Evolutionary conservation across 35 echinoderm and acorn worm genomes (phyloP), one percentile per base, ranked within the genome.

Genomic region (Ptychodera flava): DNA sequence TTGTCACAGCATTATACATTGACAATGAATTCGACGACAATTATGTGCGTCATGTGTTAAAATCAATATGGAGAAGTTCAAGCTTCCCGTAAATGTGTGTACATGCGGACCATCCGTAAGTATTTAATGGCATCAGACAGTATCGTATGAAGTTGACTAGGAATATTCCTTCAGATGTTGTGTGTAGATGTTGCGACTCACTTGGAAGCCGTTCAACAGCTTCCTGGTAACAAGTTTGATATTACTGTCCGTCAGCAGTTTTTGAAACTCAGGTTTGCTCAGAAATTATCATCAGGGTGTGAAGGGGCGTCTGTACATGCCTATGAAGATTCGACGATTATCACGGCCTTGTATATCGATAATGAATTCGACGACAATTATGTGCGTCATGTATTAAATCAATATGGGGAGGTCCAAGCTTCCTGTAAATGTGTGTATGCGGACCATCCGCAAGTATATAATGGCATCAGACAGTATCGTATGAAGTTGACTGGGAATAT

Each of bases 81-180:
- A 27, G 31, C 27, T 1, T 79, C 78, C 33, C 29, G 91, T 0
- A 33, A 30, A 0, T 35, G 87, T 1, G n/a, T n/a, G 37, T 33
- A 0, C 80, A 78, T 29, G 37, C 78, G 37, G 81, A 92, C 0
- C 79, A 78, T 28, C 91, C 86, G 0, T 34, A 0, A 15, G 16
- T 92, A 0, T 85, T 35, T 38, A 92, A 92, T 84, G 85, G 91
- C 0, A 38, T 79, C 0, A 34, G 91, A 31, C 91, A 92, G 31
- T 89, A 83, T 32, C 37, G 33, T 31, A 85, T 88, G 16, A 64
- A 45, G n/a, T n/a, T 92, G 33, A 64, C n/a, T 31, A 36, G 29
- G 12, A 80, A 88, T 32, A 89, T 89, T n/a, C n/a, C n/a, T n/a
- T n/a, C n/a, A 64, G 45, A 64, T 12, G 6, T 64, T 64, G 45